Base-by-base conservation (phyloP, 2,797 vertebrate species). In the Anabacerthia variegaticeps region DNA sequence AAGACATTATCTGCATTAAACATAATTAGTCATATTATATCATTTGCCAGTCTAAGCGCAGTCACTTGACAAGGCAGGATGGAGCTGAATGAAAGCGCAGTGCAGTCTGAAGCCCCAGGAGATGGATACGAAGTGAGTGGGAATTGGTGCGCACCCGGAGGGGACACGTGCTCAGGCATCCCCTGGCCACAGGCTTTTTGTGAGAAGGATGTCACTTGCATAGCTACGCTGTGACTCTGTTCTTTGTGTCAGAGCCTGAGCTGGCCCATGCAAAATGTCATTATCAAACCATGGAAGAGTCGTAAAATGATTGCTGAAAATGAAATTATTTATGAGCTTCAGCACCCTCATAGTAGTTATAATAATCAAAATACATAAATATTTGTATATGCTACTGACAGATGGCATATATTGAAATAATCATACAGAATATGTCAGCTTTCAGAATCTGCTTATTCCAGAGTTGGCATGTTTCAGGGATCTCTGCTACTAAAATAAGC, bases 1-100 rank as follows among this genome's bases (percentile, higher is more conserved):
- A 93, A 96, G 85, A 96, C 54, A 95, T 93, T 93, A 97, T 44
- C 89, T 94, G 95, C 87, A 93, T 93, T 93, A 82, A 89, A 93
- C 88, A 80, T 90, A 96, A 95, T 97, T 94, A 93, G 84, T 68
- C 56, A 78, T 59, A 91, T 54, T 80, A 92, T 73, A 78, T 32
- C 76, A 85, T 88, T 90, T 89, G 82, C 30, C 54, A 86, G 22
- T 83, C 87, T 93, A 56, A 71, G 37, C 9, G 1, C 23, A 93
- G 93, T 74, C 83, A 68, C 83, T 95, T 89, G 83, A 72, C 23
- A 56, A 94, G 94, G 51, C 94, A 5, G 62, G 68, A 92, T 41
- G 19, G 18, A 49, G 66, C 4, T 85, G 93, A 96, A 89, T 55
- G 85, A 66, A 88, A 65, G 89, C 3, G 0, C 43, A 34, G 69